Evolutionary conservation across 2,888 invertebrate species (phyloP), one percentile per base, ranked within the genome.

Genomic region (Lucinisca nassula): DNA sequence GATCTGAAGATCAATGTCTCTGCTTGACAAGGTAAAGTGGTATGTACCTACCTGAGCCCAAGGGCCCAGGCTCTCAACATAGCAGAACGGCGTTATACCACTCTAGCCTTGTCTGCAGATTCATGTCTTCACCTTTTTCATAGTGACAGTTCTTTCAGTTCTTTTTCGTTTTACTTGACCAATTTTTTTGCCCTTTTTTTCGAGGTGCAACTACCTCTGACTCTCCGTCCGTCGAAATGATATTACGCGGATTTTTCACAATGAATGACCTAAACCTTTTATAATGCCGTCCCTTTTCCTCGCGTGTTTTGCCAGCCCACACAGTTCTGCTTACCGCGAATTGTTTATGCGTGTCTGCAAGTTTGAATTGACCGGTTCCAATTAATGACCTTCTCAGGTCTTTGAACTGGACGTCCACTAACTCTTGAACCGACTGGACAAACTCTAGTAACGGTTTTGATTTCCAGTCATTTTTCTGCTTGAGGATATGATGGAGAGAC

Each of bases 341-440:
- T n/a, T 67, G 51, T 27, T 49, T 32, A 32, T 79, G 75, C 8
- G 55, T 14, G 21, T 55, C 55, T 21, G 55, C 55, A 8, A 55
- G 21, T 14, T 14, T n/a, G 21, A 55, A 74, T 24, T 27, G 0
- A 17, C 67, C 74, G 3, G 75, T 61, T 24, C 77, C 51, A 32
- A 83, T n/a, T 17, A 82, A 49, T 14, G 82, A 32, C 45, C 77
- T 72, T 55, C 72, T 35, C 38, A 83, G 51, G 21, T 79, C 78
- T 21, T 49, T 14, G 40, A n/a, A n/a, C n/a, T n/a, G n/a, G n/a
- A n/a, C n/a, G n/a, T n/a, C n/a, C n/a, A 84, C 79, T 14, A 79
- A 32, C 8, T 55, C 40, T 30, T 30, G 3, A 3, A 45, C 35
- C 38, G 37, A 17, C 40, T 79, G 24, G 14, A 79, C 51, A 21